A percentile compares a stretch with the other conserved stretches of the same genome.
phyloP scores from a whole-genome alignment of 2,113 vertebrate species.

The Pipa parva region DNA sequence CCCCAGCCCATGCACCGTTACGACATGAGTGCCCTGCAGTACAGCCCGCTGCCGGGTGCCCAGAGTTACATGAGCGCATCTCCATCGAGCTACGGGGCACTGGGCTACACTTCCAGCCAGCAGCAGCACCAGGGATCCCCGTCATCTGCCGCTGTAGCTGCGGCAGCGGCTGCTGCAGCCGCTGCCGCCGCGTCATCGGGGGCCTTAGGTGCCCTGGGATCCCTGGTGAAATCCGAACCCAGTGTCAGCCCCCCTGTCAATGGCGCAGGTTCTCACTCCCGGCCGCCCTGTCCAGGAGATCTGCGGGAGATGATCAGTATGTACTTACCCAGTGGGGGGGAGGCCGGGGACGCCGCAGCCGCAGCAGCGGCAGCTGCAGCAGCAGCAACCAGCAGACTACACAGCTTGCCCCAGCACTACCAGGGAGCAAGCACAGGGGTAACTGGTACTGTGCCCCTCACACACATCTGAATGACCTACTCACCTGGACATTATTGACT shows the following conservation, averaged over 20 bases:
- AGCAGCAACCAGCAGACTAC: constrained; percentile 87
- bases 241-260: constrained; percentile 86
- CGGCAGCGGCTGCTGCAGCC: constrained; percentile 60
- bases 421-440: constrained; percentile 88
- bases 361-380: constrained; percentile 43
- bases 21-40: constrained; percentile 89
- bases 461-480: constrained; percentile 79
- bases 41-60: constrained; percentile 93
- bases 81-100: constrained; percentile 86
- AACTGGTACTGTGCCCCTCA: constrained; percentile 93
- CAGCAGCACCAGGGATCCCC: constrained; percentile 58
- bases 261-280: constrained; percentile 72
- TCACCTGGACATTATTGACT: neutral
- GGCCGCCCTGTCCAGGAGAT: constrained; percentile 93
- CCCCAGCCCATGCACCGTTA: constrained; percentile 93
- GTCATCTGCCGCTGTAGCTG: constrained; percentile 77
- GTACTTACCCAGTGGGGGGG: constrained; percentile 93
- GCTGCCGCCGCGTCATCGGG: constrained; percentile 82
- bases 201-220: constrained; percentile 85
- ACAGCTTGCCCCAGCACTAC: constrained; percentile 91
- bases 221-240: constrained; percentile 91
- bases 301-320: constrained; percentile 98
- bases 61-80: constrained; percentile 96
- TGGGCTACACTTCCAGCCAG: constrained; percentile 82
- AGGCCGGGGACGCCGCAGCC: constrained; percentile 71